These are phyloP conservation scores for Plodia interpunctella DNA, from an alignment of 1,140 invertebrate genomes.

Conservation along the genomic window DNA sequence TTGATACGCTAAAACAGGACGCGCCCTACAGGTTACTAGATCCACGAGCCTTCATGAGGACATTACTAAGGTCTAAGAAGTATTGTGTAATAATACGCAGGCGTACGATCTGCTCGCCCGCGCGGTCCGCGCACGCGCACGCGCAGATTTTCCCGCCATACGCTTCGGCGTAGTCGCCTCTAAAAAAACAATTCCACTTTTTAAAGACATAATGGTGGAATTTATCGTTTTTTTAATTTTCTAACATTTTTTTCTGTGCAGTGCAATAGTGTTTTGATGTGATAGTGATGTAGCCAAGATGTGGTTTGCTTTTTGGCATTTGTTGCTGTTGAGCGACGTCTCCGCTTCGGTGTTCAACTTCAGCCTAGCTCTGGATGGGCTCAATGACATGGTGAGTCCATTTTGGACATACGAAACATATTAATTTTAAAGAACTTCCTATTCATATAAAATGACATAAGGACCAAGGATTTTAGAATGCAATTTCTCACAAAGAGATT, in stretches of 20 bases:
- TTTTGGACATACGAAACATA: conserved; percentile 12
- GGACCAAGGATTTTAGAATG: no score
- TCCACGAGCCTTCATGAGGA: conserved; percentile 18
- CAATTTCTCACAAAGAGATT: no score
- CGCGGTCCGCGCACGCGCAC: conserved; percentile 46
- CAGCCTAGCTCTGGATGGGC: conserved; percentile 30
- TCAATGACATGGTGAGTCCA: conserved; percentile 46
- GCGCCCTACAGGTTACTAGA: conserved; percentile 1
- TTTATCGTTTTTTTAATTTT: not conserved
- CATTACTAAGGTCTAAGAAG: conserved; percentile 21
- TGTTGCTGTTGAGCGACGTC: conserved; percentile 52
- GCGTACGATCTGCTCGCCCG: conserved; percentile 26
- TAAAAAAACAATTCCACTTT: conserved; percentile 20
- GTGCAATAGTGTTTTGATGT: conserved; percentile 31
- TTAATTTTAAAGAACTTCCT: not conserved
- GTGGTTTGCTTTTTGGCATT: conserved; percentile 45
- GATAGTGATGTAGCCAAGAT: conserved; percentile 46
- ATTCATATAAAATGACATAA: no score
- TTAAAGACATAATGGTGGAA: not conserved
- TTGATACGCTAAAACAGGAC: conserved; percentile 1
- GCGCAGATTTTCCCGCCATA: conserved; percentile 58
- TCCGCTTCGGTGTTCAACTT: conserved; percentile 33
- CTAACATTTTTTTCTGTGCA: not conserved
- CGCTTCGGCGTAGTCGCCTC: conserved; percentile 44
- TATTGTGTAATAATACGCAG: conserved; percentile 57